Evolutionary conservation across 2,113 vertebrate species (phyloP).

Genomic region (Cettia cetti): DNA sequence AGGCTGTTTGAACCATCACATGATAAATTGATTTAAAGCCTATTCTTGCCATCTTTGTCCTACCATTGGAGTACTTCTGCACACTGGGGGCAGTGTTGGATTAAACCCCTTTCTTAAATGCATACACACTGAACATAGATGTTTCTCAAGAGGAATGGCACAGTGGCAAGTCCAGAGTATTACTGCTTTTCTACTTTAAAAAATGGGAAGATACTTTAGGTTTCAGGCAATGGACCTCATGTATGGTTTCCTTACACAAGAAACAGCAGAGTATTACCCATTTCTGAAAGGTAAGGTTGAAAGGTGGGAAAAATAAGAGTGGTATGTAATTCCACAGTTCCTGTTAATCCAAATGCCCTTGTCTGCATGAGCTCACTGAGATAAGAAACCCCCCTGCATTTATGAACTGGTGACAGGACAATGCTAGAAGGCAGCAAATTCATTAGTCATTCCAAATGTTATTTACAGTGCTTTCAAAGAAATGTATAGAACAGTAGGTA

Average conservation of each 20-base stretch:
- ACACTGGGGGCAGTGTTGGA: neutral
- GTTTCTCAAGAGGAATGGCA: neutral
- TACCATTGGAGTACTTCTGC: neutral
- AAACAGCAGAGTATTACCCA: neutral
- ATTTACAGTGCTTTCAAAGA: conserved; percentile 3
- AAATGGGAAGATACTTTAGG: neutral
- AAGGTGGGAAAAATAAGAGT: neutral
- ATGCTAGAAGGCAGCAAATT: neutral
- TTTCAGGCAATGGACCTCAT: neutral
- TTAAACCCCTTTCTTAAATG: neutral
- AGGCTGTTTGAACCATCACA: neutral
- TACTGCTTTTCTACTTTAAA: neutral
- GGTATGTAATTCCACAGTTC: neutral
- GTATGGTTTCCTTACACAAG: neutral
- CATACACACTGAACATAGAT: accelerated
- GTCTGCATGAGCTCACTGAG: neutral
- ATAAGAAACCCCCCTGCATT: neutral
- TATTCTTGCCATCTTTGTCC: neutral
- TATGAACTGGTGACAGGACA: neutral
- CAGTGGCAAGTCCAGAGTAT: neutral
- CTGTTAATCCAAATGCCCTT: neutral
- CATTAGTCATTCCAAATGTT: neutral
- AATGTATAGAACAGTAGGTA: neutral
- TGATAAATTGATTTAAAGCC: neutral
- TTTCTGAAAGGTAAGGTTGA: neutral